Conservation (phyloP, 2,797 vertebrate genomes). For the Pipistrellus pipistrellus region DNA sequence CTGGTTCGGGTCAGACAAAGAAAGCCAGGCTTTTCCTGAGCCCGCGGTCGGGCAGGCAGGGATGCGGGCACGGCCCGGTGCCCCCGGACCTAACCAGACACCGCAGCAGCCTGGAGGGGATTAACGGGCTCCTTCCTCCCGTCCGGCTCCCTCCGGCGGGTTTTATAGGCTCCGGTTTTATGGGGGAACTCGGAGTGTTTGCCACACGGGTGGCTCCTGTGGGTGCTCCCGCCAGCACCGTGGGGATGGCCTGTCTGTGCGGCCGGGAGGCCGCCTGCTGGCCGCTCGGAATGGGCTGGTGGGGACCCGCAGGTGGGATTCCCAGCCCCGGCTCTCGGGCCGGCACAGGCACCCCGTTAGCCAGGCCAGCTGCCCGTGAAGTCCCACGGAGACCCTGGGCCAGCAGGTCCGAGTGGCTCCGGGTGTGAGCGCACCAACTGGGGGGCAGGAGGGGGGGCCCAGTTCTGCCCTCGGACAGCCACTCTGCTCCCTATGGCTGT, state of each 20-base stretch:
- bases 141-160: not conserved
- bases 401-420: not conserved
- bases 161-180: not conserved
- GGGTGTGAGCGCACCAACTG: too few relatives aligned
- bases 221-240: not conserved
- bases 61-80: not conserved
- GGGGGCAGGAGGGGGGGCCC: not conserved
- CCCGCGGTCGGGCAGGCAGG: not conserved
- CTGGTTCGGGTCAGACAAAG: not conserved
- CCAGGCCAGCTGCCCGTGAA: not conserved
- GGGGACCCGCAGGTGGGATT: not conserved
- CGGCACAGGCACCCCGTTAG: not conserved
- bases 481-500: rapidly evolving
- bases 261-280: not conserved
- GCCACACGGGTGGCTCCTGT: too few relatives aligned
- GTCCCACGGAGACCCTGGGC: not conserved
- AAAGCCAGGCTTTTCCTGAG: not conserved
- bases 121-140: not conserved
- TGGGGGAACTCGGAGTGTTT: not conserved
- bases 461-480: not conserved
- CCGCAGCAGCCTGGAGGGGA: not conserved
- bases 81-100: not conserved
- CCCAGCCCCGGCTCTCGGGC: not conserved
- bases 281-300: too few relatives aligned
- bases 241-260: rapidly evolving